Base-by-base conservation (phyloP, 2,797 vertebrate species). In the Macroramphosus scolopax region DNA sequence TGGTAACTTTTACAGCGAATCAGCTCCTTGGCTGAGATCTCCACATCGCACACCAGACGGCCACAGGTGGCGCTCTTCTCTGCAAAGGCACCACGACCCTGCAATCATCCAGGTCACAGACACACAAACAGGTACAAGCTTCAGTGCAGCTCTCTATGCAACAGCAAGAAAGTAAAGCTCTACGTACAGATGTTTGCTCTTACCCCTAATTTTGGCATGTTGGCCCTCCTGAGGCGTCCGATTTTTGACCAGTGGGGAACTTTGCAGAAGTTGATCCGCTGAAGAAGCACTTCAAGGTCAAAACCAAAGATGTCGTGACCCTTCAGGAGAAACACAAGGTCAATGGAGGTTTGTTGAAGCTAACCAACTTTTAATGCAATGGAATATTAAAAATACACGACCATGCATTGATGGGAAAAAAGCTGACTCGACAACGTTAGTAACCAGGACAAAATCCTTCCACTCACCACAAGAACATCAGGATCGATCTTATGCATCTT, bases 181-280 rank as follows among this genome's bases (percentile, higher is more conserved):
- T 14, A 17, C 15, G 5, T 5, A n/a, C n/a, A n/a, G n/a, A n/a
- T n/a, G n/a, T 1, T 17, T 31, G 4, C 25, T 38, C 72, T 86
- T 87, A 99, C 97, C 91, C 96, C 97, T 72, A 98, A 89, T 83
- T 94, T 98, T 75, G 96, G 97, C 96, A 98, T 98, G 52, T 82
- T 92, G 48, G 85, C 89, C 72, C 96, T 91, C 68, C 92, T 90
- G 43, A 99, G 91, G 33, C 97, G 93, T 54, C 97, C 95, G 4
- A 98, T 95, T 84, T 98, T 98, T 36, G 96, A 98, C 97, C 97
- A 99, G 68, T 95, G 90, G 44, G 95, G 95, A 79, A 97, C 95
- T 80, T 98, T 99, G 75, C 92, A 93, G 15, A 53, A 56, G 49
- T 78, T 93, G 83, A 99, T 95, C 85, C 97, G 91, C 85, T 99